Evolutionary conservation across 2,797 vertebrate genomes (phyloP), one percentile per base, ranked within the genome.

Genomic region (Vultur gryphus): DNA sequence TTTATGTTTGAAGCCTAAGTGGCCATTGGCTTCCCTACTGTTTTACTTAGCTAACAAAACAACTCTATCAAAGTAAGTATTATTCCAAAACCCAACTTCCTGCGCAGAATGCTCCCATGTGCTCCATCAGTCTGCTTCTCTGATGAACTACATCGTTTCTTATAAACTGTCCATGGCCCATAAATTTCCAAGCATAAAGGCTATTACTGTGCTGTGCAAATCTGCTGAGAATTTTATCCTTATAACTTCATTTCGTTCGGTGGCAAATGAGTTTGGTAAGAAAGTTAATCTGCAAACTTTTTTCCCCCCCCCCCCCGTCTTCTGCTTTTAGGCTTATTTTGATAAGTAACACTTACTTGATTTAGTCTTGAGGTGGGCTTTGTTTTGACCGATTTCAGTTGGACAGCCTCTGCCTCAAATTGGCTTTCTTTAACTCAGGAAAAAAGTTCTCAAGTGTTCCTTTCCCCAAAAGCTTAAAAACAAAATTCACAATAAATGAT

Each of bases 111-210:
- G 98, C 97, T 99, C 98, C 98, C 98, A 97, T 98, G 98, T 98
- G 98, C 98, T 99, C 98, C 97, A 98, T 99, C 98, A 97, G 98
- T 98, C 98, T 98, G 98, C 98, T 96, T 97, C 98, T 98, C 98
- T 99, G 99, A 99, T 99, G 98, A 99, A 99, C 98, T 99, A 98
- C 98, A 98, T 98, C 98, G 98, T 99, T 99, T 98, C 98, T 99
- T 99, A 99, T 99, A 99, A 99, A 99, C 99, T 99, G 98, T 99
- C 99, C 98, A 99, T 99, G 99, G 98, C 98, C 98, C 99, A 99
- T 99, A 99, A 99, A 99, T 99, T 98, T 98, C 98, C 98, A 98
- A 97, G 98, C 98, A 98, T 98, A 97, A 98, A 99, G 98, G 98
- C 97, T 97, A 98, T 98, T 98, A 97, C 98, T 97, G 98, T 98